A percentile compares a stretch with the other conserved stretches of the same genome.
These are phyloP conservation scores for Caranx ignobilis DNA, from an alignment of 2,113 vertebrate genomes.

Conservation along the genomic window DNA sequence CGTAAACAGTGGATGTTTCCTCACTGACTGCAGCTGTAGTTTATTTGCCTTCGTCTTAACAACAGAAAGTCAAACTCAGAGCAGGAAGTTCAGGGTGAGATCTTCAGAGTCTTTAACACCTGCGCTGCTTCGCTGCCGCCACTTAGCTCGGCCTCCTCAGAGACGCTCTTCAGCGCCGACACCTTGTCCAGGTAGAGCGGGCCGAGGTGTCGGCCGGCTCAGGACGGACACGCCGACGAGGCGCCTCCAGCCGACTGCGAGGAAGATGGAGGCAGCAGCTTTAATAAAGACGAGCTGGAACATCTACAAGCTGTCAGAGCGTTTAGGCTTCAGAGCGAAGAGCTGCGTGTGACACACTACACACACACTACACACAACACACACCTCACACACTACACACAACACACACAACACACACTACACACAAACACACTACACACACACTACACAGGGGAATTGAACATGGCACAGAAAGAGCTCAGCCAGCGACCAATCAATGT, in stretches of 20 bases:
- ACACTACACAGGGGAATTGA: slow-evolving; percentile 76
- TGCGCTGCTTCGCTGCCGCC: slow-evolving; percentile 16
- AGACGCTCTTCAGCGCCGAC: slow-evolving; percentile 4
- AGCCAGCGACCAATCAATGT: slow-evolving; percentile 91
- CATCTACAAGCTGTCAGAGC: slow-evolving; percentile 27
- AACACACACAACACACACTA: no score
- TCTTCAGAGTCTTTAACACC: neutral
- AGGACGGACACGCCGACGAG: neutral
- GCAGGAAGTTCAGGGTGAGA: no score
- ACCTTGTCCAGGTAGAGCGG: slow-evolving; percentile 25
- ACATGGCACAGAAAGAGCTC: slow-evolving; percentile 88
- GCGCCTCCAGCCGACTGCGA: neutral
- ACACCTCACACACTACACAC: no score
- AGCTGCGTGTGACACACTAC: neutral
- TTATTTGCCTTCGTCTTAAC: no score
- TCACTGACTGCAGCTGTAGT: no score
- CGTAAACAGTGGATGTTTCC: neutral
- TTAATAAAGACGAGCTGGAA: slow-evolving; percentile 3
- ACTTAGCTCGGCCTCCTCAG: neutral
- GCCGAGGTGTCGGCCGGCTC: slow-evolving; percentile 9
- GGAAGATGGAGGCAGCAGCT: slow-evolving; percentile 24
- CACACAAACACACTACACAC: neutral
- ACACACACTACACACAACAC: no score
- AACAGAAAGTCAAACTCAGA: no score
- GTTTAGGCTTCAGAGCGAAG: slow-evolving; percentile 3